phyloP scores from a whole-genome alignment of 1,140 invertebrate species.

The Holcopasites calliopsidis region DNA sequence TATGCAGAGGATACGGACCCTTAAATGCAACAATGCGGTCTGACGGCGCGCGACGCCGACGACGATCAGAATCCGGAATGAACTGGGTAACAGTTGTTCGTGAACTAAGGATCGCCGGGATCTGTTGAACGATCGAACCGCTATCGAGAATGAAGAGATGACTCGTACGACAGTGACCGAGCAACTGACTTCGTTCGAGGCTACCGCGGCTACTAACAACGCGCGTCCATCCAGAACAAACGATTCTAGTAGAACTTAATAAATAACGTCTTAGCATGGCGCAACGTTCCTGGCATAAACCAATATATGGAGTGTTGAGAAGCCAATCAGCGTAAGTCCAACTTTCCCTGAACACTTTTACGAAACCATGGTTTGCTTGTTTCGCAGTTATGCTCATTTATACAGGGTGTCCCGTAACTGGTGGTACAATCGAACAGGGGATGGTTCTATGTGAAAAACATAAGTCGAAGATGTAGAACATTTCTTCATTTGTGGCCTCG shows the following conservation, averaged over 20 bases:
- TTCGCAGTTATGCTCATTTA: too few relatives aligned
- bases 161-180: conserved; percentile 36
- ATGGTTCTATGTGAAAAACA: too few relatives aligned
- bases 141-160: conserved; percentile 23
- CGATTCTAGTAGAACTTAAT: conserved; percentile 3
- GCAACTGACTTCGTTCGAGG: conserved; percentile 28
- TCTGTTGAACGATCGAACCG: neutral
- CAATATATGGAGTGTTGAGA: neutral
- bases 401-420: too few relatives aligned
- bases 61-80: conserved; percentile 1
- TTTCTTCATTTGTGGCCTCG: too few relatives aligned
- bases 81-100: conserved; percentile 37
- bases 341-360: too few relatives aligned
- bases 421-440: too few relatives aligned
- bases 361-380: too few relatives aligned
- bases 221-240: conserved; percentile 15
- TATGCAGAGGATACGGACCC: too few relatives aligned
- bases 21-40: neutral
- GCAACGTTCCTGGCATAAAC: neutral
- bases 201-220: neutral
- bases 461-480: too few relatives aligned
- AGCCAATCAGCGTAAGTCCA: too few relatives aligned
- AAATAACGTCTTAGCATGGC: neutral
- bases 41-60: neutral
- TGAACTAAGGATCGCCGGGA: conserved; percentile 43